phyloP scores from a whole-genome alignment of 2,113 vertebrate species.

The Suricata suricatta region DNA sequence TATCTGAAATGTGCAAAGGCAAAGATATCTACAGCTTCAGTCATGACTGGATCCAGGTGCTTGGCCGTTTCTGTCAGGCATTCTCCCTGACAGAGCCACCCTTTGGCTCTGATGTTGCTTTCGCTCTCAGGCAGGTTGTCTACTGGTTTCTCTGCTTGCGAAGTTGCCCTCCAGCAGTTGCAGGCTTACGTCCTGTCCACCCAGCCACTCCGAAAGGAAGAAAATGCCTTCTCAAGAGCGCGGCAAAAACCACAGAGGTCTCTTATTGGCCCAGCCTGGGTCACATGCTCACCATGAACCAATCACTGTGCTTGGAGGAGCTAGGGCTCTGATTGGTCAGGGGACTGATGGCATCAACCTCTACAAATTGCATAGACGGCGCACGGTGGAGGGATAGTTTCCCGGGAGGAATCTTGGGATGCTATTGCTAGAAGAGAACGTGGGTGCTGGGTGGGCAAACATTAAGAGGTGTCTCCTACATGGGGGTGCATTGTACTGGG shows the following conservation, averaged over 20 bases:
- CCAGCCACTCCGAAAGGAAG: not conserved
- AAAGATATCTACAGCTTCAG: not conserved
- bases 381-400: not conserved
- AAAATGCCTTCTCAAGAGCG: not conserved
- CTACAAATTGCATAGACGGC: not conserved
- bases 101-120: not conserved
- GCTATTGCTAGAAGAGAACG: not conserved
- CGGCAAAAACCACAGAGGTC: not conserved
- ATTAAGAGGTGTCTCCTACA: not conserved
- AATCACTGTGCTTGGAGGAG: not conserved
- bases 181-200: not conserved
- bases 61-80: not conserved
- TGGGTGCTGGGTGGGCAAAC: not conserved
- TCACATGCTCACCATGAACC: not conserved
- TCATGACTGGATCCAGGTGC: not conserved
- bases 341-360: not conserved
- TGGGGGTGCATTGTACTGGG: too few relatives aligned
- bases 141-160: not conserved
- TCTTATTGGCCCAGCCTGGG: not conserved
- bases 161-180: not conserved
- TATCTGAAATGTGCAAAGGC: not conserved
- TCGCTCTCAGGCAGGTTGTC: not conserved
- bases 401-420: not conserved
- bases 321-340: not conserved
- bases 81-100: accelerated